Base-by-base conservation (phyloP, 2,113 vertebrate genomes). In the Perccottus glenii region DNA sequence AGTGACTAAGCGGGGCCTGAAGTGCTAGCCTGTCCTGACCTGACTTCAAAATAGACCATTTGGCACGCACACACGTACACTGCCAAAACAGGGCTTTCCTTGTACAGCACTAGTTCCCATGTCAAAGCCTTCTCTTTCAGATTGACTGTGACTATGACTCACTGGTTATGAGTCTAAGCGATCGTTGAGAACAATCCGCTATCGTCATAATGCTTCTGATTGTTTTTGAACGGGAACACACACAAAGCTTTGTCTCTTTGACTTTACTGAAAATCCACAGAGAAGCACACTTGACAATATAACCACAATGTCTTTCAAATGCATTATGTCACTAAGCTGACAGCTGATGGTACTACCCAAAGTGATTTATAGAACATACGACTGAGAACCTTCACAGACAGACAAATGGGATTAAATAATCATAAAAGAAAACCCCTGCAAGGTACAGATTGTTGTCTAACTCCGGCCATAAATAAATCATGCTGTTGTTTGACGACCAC, bases 31-130 rank as follows among this genome's bases (percentile, higher is more conserved):
- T 90, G 88, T 82, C 82, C 84, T 83, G 87, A 89, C 87, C 85
- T 85, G 87, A 89, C 87, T 86, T 83, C 74, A 81, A 84, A 90
- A 88, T 66, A 87, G 84, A 81, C 82, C 52, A 70, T 81, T 78
- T 87, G 83, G 85, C 89, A 87, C 72, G 73, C 81, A 84, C 44
- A 11, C 68, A 62, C 36, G 19, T 27, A 27, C 80, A 58, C 67
- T 15, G 1, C 75, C 64, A 77, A 78, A 63, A 89, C 87, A 90
- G 80, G 81, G 78, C 75, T 84, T 73, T 78, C 79, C 80, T 86
- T 89, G 78, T 90, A 75, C 73, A 68, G 64, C 72, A 33, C 46
- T 49, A 10, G 79, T 81, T 90, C 79, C 68, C 84, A 85, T 81
- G 82, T 88, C 81, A 78, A 65, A 11, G 58, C 43, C 33, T 55